Base-by-base conservation (phyloP, 2,888 invertebrate species). In the Nymphalis polychloros region DNA sequence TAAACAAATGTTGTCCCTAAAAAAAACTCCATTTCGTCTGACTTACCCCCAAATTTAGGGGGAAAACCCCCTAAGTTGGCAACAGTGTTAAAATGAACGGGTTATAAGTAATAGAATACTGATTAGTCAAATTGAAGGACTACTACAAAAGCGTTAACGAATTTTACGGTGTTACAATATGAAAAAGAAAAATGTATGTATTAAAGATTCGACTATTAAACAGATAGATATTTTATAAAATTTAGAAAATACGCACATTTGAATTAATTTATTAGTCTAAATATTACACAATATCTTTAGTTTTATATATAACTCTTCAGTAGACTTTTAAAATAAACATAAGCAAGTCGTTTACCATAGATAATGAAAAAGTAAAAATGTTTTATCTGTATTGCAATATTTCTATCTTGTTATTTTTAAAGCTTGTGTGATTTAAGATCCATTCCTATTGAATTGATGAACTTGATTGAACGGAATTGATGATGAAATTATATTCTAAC, bases 401-500 rank as follows among this genome's bases (percentile, higher is more conserved):
- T 52, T 20, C 16, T 20, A 52, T 6, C 27, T 27, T 13, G 8
- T 53, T 31, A n/a, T 8, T 19, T 65, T 47, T 47, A 52, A 46
- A 55, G 46, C 23, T 52, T 17, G 8, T 31, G 31, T 55, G 7
- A 55, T 55, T 31, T 17, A 55, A 27, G n/a, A 59, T 59, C n/a
- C 59, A 63, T 68, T 68, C 63, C 61, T 68, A 68, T 31, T 19
- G 23, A 68, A 20, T 64, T 64, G 55, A 64, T 31, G 53, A 48
- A 68, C 41, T 61, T 61, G 64, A 68, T 68, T 68, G 64, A 48
- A 68, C 41, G 68, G 68, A 68, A 68, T 68, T 68, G 68, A 68
- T 35, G 68, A 68, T 23, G 31, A 55, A 17, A 55, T 55, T 6
- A 50, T 19, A 55, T 55, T 27, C 31, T 17, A 53, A 47, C 7